Percentiles rank a stretch among this genome's conserved stretches.
Evolutionary conservation across 2,113 vertebrate genomes (phyloP).

Genomic region (Rhizomys pruinosus): DNA sequence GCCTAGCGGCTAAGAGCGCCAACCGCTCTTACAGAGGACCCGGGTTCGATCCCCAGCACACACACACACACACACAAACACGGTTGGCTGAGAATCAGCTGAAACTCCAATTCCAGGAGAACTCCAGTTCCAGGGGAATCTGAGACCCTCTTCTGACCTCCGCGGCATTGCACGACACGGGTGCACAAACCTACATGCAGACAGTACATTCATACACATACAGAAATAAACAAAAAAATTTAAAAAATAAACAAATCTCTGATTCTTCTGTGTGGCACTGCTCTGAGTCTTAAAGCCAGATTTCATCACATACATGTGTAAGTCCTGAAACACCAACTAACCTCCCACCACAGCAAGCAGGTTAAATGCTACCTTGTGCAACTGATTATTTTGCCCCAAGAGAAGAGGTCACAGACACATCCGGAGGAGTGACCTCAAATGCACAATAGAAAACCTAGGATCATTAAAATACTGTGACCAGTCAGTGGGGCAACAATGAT

Average conservation of each 20-base stretch:
- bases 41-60: no score
- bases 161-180: no score
- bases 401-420: not conserved
- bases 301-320: not conserved
- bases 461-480: not conserved
- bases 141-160: no score
- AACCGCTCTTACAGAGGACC: no score
- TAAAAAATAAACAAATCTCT: not conserved
- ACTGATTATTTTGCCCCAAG: not conserved
- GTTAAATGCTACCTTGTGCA: not conserved
- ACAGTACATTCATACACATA: no score
- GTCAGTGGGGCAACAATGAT: not conserved
- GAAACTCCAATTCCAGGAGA: no score
- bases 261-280: not conserved
- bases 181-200: no score
- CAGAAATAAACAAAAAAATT: no score
- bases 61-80: no score
- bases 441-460: not conserved
- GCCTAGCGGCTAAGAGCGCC: no score
- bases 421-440: not conserved
- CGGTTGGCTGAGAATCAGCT: no score
- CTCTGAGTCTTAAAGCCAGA: not conserved
- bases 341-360: not conserved
- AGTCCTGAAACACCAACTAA: not conserved
- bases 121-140: no score